Percentiles rank a stretch among this genome's conserved stretches.
Conservation (phyloP, 2,797 vertebrate genomes). For the Lutjanus campechanus region DNA sequence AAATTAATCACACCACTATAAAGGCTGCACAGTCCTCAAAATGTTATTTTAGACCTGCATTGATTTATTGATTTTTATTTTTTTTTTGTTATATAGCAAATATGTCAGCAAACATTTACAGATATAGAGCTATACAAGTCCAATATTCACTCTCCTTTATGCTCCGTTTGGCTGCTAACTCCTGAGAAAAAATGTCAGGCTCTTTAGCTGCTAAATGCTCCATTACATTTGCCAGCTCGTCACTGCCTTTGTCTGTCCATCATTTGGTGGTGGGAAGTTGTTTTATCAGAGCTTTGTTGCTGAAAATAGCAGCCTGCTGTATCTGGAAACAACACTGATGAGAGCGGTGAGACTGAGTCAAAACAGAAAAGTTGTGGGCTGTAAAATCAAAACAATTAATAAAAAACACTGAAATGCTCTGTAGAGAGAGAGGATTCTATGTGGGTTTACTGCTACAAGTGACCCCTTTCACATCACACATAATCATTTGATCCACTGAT, state of each 20-base stretch:
- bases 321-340: no score
- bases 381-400: no score
- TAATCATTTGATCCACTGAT: not conserved
- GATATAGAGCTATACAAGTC: not conserved
- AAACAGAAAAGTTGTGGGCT: no score
- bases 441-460: not conserved
- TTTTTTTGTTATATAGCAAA: not conserved
- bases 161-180: not conserved
- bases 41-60: conserved; percentile 6
- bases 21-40: not conserved
- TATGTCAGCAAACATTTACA: not conserved
- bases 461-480: not conserved
- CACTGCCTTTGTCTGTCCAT: not conserved
- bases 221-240: not conserved
- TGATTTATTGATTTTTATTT: not conserved
- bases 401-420: no score
- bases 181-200: not conserved
- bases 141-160: not conserved
- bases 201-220: conserved; percentile 5
- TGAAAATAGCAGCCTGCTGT: no score
- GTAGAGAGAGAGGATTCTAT: not conserved
- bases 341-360: no score
- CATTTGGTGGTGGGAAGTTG: not conserved
- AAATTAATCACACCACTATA: not conserved
- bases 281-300: not conserved